Conservation (phyloP, 1,140 invertebrate genomes). For the Meteorus sp. region DNA sequence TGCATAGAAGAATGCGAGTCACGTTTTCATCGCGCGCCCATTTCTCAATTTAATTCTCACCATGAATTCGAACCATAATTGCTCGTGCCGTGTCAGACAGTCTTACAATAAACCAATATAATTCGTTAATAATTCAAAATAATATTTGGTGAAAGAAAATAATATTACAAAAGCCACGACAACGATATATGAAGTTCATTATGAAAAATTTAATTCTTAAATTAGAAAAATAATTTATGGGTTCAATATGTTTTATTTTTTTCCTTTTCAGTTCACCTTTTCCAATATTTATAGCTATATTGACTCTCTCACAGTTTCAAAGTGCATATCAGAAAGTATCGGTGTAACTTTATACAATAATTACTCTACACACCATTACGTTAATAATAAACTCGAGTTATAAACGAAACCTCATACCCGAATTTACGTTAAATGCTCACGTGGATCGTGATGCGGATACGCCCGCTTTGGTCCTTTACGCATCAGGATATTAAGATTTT, state of each 20-base stretch:
- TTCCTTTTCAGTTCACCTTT: no score
- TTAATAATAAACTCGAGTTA: constrained; percentile 44
- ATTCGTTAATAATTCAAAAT: background rate
- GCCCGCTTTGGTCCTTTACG: constrained; percentile 22
- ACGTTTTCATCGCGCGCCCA: background rate
- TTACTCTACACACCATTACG: constrained; percentile 42
- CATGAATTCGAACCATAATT: background rate
- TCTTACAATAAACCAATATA: no score
- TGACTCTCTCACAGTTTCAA: no score
- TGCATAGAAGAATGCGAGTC: background rate
- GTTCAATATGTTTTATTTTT: no score
- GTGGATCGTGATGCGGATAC: constrained; percentile 25
- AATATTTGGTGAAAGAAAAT: no score
- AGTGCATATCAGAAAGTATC: no score
- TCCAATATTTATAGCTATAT: no score
- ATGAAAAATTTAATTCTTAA: no score
- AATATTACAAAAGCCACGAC: no score
- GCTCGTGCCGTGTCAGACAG: no score
- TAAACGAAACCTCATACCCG: constrained; percentile 23
- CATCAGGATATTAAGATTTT: constrained; percentile 29
- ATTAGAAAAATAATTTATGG: constrained; percentile 36
- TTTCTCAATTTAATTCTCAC: background rate
- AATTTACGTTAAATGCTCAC: constrained; percentile 25
- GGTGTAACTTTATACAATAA: no score
- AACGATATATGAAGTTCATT: no score